Percentiles rank a stretch among this genome's conserved stretches.
Conservation (phyloP, 2,888 invertebrate species). For the Phaonia tiefii region DNA sequence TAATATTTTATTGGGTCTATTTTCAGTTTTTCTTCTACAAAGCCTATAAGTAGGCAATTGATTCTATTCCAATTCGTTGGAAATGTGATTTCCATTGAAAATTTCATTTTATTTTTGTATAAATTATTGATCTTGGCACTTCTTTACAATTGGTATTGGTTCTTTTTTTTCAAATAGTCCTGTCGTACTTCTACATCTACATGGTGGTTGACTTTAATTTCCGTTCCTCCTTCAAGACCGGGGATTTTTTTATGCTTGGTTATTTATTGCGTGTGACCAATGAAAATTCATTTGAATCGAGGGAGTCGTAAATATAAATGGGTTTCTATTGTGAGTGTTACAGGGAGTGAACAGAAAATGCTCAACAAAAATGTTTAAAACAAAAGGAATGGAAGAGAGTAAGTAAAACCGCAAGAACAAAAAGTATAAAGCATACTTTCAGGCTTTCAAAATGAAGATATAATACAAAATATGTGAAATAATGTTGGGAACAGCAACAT, state of each 20-base stretch:
- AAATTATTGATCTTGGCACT: no score
- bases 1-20: background rate
- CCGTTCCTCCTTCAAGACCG: constrained; percentile 10
- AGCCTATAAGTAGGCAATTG: constrained; percentile 25
- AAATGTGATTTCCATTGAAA: no score
- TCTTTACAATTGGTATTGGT: no score
- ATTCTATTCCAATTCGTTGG: constrained; percentile 1
- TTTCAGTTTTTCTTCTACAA: background rate
- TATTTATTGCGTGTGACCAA: constrained; percentile 52
- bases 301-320: constrained; percentile 58
- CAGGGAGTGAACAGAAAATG: background rate
- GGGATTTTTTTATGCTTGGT: constrained; percentile 5
- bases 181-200: no score
- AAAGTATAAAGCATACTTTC: background rate
- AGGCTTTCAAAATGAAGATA: background rate
- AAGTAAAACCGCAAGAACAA: background rate
- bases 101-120: no score
- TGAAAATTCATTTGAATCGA: constrained; percentile 42
- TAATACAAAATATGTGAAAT: no score
- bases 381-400: no score
- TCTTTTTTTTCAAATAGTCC: no score
- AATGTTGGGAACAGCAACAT: no score
- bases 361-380: background rate
- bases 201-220: constrained; percentile 24
- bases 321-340: constrained; percentile 36